These are phyloP conservation scores for Clunio marinus DNA, from an alignment of 2,888 invertebrate genomes.

Conservation along the genomic window DNA sequence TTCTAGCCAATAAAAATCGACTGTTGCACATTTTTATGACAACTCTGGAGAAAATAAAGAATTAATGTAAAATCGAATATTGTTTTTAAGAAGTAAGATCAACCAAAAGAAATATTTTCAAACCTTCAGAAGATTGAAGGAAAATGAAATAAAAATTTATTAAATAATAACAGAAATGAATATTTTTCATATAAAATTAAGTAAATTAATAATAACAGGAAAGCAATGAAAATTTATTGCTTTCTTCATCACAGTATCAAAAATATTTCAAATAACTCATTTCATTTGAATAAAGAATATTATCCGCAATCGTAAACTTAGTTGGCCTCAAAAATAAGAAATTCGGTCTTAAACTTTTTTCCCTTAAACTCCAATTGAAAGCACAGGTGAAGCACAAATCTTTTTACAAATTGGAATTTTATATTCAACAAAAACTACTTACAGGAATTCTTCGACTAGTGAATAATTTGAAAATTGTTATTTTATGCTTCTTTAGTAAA, in stretches of 20 bases:
- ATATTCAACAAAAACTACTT: no score
- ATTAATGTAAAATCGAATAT: slow-evolving; percentile 37
- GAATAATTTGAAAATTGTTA: no score
- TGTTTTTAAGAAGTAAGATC: slow-evolving; percentile 4
- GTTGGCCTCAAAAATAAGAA: slow-evolving; percentile 1
- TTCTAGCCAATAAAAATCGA: slow-evolving; percentile 52
- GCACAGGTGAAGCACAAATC: slow-evolving; percentile 18
- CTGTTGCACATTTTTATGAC: slow-evolving; percentile 54
- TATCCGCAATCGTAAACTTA: no score
- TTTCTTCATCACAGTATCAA: no score
- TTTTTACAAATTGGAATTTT: not conserved
- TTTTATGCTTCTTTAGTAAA: no score
- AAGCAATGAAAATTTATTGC: no score
- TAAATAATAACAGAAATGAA: not conserved
- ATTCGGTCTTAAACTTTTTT: not conserved
- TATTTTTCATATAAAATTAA: not conserved
- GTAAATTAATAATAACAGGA: not conserved
- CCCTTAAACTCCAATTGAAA: not conserved
- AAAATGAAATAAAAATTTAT: slow-evolving; percentile 1
- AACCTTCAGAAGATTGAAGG: no score
- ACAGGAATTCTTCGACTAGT: no score
- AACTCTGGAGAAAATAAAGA: slow-evolving; percentile 40
- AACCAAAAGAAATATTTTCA: not conserved
- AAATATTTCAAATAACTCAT: no score
- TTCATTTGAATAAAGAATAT: no score